These are phyloP conservation scores for Barnardius zonarius DNA, from an alignment of 2,113 vertebrate species.

Conservation along the genomic window DNA sequence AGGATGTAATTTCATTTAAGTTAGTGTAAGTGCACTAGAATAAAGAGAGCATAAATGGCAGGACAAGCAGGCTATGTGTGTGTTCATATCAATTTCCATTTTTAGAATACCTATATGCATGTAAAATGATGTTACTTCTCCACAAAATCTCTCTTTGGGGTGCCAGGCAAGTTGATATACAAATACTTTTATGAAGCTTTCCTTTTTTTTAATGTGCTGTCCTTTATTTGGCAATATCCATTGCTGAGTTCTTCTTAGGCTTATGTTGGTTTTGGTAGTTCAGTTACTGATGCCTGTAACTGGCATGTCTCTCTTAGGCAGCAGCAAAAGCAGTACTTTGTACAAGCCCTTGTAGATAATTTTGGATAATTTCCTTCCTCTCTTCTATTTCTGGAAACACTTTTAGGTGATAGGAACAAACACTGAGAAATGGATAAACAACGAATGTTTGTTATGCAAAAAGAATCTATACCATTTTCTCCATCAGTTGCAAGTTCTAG, in stretches of 20 bases:
- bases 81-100: neutral
- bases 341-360: neutral
- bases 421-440: neutral
- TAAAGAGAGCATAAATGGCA: neutral
- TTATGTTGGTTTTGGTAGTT: neutral
- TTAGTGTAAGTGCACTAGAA: neutral
- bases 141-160: neutral
- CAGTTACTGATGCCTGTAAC: neutral
- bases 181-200: neutral
- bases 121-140: neutral
- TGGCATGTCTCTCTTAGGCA: neutral
- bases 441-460: neutral
- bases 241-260: neutral
- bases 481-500: neutral
- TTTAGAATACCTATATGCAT: neutral
- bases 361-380: constrained; percentile 8
- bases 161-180: neutral
- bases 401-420: neutral
- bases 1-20: neutral
- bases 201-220: neutral
- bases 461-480: neutral
- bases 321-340: neutral
- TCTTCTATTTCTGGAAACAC: neutral
- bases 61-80: neutral
- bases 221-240: neutral